Percentiles rank a stretch among this genome's conserved stretches.
phyloP scores from a whole-genome alignment of 2,797 vertebrate species.

The Novumbra hubbsi region DNA sequence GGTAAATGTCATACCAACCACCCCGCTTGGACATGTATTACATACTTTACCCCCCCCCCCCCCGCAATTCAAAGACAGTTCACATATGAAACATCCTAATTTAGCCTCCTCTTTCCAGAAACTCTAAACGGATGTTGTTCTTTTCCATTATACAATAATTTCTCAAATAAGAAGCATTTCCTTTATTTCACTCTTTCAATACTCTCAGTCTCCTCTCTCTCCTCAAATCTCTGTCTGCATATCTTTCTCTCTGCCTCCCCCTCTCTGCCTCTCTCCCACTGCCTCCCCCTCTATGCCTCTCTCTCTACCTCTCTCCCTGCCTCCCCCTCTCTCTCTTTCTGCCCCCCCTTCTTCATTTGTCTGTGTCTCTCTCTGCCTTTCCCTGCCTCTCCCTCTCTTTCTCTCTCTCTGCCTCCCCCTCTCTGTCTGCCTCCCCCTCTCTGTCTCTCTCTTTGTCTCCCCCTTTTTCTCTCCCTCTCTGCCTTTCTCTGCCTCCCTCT shows the following conservation, averaged over 20 bases:
- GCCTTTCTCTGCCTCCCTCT: no score
- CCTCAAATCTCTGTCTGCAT: neutral
- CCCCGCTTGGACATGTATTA: neutral
- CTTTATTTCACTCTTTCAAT: constrained; percentile 2
- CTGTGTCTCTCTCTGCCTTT: no score
- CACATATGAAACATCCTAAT: constrained; percentile 6
- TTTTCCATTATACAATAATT: constrained; percentile 56
- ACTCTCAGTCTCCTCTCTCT: constrained; percentile 7
- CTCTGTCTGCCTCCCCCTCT: neutral
- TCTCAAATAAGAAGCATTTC: constrained; percentile 56
- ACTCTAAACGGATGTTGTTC: constrained; percentile 44
- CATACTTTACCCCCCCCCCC: constrained; percentile 11
- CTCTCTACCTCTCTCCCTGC: constrained; percentile 4
- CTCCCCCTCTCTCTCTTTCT: constrained; percentile 7
- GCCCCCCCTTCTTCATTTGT: no score
- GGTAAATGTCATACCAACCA: constrained; percentile 20
- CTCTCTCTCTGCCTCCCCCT: no score
- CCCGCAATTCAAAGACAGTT: constrained; percentile 23
- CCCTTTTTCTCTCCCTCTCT: constrained; percentile 3
- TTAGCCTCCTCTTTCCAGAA: constrained; percentile 36
- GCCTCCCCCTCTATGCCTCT: neutral
- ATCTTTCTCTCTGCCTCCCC: no score
- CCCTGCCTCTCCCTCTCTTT: no score
- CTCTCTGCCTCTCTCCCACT: no score
- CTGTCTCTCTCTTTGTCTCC: constrained; percentile 9